Evolutionary conservation across 1,140 invertebrate species (phyloP).

Genomic region (Papilio dardanus): DNA sequence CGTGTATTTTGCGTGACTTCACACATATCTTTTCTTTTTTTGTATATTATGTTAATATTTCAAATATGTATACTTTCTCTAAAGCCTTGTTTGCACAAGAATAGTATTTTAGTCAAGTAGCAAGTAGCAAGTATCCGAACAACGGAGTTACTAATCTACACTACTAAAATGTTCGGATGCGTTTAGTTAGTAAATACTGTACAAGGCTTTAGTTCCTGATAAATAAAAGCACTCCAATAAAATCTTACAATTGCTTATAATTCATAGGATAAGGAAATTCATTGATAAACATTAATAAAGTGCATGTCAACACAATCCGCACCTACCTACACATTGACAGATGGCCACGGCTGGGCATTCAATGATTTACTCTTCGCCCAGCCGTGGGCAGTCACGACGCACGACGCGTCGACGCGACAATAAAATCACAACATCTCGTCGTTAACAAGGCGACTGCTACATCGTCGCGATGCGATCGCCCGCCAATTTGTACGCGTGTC

Average conservation of each 20-base stretch:
- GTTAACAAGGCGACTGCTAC: slow-evolving; percentile 63
- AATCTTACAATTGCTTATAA: not conserved
- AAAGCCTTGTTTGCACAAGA: no score
- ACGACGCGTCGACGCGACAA: slow-evolving; percentile 47
- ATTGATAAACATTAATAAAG: slow-evolving; percentile 1
- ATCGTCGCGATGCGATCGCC: slow-evolving; percentile 65
- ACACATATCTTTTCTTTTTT: no score
- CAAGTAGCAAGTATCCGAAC: no score
- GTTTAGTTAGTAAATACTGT: no score
- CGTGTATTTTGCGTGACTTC: no score
- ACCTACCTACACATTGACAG: slow-evolving; percentile 28
- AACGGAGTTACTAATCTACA: no score
- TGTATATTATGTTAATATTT: no score
- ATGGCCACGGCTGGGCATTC: slow-evolving; percentile 17
- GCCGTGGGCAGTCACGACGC: slow-evolving; percentile 55
- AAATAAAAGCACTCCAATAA: not conserved
- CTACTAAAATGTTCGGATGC: no score
- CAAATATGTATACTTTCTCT: no score
- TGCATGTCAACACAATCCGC: not conserved
- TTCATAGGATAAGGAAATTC: not conserved
- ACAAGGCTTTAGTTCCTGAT: no score
- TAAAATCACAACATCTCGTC: slow-evolving; percentile 56
- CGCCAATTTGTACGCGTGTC: slow-evolving; percentile 74
- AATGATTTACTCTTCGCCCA: slow-evolving; percentile 33
- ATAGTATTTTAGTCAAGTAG: no score